Evolutionary conservation across 2,797 vertebrate species (phyloP), one percentile per base, ranked within the genome.

Genomic region (Ctenosaura bakeri): DNA sequence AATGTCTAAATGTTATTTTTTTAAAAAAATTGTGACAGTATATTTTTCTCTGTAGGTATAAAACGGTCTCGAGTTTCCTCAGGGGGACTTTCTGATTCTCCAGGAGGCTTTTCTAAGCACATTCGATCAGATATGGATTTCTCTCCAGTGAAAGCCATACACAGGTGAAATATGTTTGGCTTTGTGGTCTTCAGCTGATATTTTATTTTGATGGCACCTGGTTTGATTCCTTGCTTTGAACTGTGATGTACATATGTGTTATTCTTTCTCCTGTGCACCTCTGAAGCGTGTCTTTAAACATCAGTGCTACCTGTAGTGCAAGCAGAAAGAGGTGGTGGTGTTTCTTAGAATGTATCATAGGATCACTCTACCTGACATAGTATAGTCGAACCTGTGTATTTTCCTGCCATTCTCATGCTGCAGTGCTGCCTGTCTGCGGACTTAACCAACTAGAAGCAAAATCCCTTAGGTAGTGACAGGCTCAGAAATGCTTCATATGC

Each of bases 81-180:
- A 0, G 96, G 97, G 6, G 90, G 97, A 4, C 79, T 94, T 56
- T 9, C 93, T 0, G 98, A 98, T 26, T 95, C 96, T 62, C 96
- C 96, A 3, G 88, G 96, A 12, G 97, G 97, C 35, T 92, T 97
- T 86, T 98, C 97, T 92, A 99, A 99, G 95, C 96, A 96, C n/a
- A 91, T 98, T 87, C 96, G 97, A 5, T 97, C 98, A 0, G 98
- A 98, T 59, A 96, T 90, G 1, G 98, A 97, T 90, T 93, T 98
- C 83, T 97, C 97, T 0, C 97, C 95, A 10, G 62, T 96, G 85
- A 95, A 93, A 38, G 88, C 64, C 88, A 71, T 91, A 77, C 94
- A 94, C 84, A 96, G 96, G 97, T 97, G 91, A 93, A 69, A 38
- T 32, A 1, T 29, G 2, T 66, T 3, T 56, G 9, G 1, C 35